Percentiles rank a stretch among this genome's conserved stretches.
Evolutionary conservation across 2,797 vertebrate genomes (phyloP).

Genomic region (Miichthys miiuy): DNA sequence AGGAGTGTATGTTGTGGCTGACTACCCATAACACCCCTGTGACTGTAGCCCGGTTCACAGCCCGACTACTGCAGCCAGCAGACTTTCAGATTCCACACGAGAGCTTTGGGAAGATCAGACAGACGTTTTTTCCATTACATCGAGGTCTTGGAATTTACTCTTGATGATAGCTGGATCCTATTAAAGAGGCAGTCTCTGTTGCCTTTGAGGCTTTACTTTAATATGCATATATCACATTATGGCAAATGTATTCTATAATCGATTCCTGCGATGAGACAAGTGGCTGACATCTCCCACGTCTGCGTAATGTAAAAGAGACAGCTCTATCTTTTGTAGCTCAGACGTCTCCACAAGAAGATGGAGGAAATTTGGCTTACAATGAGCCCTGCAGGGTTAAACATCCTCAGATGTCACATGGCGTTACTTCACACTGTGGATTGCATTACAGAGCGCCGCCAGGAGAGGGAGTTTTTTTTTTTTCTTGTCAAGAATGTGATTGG

Average conservation of each 20-base stretch:
- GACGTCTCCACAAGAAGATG: conserved; percentile 35
- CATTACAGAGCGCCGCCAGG: conserved; percentile 74
- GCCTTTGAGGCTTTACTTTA: conserved; percentile 75
- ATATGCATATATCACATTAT: conserved; percentile 77
- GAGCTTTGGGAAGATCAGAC: conserved; percentile 58
- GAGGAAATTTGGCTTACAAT: conserved; percentile 62
- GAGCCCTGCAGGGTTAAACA: conserved; percentile 70
- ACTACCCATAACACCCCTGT: conserved; percentile 46
- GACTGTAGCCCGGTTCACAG: conserved; percentile 34
- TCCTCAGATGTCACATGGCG: conserved; percentile 77
- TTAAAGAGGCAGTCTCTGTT: conserved; percentile 64
- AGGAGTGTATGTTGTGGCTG: conserved; percentile 23
- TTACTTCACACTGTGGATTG: conserved; percentile 52
- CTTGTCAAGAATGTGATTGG: conserved; percentile 50
- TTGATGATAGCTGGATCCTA: conserved; percentile 74
- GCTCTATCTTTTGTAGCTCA: conserved; percentile 52
- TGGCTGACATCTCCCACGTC: conserved; percentile 71
- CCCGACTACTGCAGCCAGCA: conserved; percentile 42
- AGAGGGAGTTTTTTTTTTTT: conserved; percentile 70
- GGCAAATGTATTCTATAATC: conserved; percentile 72
- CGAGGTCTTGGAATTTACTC: conserved; percentile 76
- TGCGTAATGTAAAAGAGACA: conserved; percentile 69
- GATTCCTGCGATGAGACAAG: conserved; percentile 77
- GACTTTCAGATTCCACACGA: conserved; percentile 43
- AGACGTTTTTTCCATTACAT: conserved; percentile 78